Evolutionary conservation across 1,140 invertebrate genomes (phyloP).

Genomic region (Onthophagus taurus): DNA sequence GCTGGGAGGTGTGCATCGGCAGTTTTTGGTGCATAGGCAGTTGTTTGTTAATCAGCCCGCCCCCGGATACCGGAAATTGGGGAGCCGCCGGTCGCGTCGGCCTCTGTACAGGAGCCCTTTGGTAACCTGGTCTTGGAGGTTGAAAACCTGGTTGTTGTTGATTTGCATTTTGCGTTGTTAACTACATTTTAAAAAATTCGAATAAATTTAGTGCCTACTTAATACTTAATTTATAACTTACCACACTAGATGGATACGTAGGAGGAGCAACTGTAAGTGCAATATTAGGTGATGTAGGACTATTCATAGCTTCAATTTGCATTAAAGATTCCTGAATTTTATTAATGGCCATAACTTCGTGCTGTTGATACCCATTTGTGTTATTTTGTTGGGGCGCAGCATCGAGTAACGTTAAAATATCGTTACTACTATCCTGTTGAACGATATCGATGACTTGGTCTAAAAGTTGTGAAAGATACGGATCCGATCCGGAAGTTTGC

Average conservation of each 20-base stretch:
- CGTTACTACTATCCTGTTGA: constrained; percentile 46
- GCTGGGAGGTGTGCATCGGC: constrained; percentile 36
- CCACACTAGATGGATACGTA: constrained; percentile 52
- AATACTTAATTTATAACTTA: constrained; percentile 37
- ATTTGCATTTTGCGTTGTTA: too few relatives aligned
- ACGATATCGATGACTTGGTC: constrained; percentile 77
- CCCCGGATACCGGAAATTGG: constrained; percentile 27
- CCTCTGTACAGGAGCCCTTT: constrained; percentile 24
- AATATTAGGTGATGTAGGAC: constrained; percentile 53
- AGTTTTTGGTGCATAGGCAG: constrained; percentile 36
- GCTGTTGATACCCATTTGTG: constrained; percentile 42
- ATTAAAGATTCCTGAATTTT: constrained; percentile 85
- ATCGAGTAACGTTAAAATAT: constrained; percentile 43
- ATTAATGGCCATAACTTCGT: constrained; percentile 79
- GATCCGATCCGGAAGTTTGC: constrained; percentile 56
- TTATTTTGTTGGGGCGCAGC: too few relatives aligned
- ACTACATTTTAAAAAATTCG: too few relatives aligned
- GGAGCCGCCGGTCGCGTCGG: constrained; percentile 37
- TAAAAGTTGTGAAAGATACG: constrained; percentile 66
- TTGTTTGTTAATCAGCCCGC: constrained; percentile 18
- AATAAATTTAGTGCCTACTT: neutral
- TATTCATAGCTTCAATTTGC: constrained; percentile 60
- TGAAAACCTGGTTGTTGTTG: constrained; percentile 20
- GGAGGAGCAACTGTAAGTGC: constrained; percentile 50
- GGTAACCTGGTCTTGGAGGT: constrained; percentile 41